Evolutionary conservation across 2,797 vertebrate genomes (phyloP).

Genomic region (Fundulus diaphanus): DNA sequence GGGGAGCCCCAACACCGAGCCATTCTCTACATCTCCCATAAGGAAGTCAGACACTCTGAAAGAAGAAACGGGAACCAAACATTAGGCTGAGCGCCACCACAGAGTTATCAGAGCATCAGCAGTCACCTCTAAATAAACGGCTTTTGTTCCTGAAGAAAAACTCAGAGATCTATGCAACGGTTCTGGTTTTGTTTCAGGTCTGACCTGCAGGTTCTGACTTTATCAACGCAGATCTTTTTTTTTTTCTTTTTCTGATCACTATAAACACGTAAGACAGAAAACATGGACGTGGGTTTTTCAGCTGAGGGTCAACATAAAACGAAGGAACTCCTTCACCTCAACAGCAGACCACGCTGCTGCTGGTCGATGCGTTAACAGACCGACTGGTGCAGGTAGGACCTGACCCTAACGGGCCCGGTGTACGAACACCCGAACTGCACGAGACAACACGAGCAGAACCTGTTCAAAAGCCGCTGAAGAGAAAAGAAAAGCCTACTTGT

Average conservation of each 20-base stretch:
- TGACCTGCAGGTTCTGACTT: background rate
- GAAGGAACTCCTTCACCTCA: too few species aligned
- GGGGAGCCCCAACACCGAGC: slow-evolving; percentile 90
- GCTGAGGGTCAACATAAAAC: too few species aligned
- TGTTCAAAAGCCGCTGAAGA: background rate
- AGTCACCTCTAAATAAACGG: background rate
- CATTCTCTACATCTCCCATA: slow-evolving; percentile 99
- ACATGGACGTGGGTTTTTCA: background rate
- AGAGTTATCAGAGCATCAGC: background rate
- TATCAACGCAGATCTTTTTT: too few species aligned
- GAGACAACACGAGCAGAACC: background rate
- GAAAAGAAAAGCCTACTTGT: background rate
- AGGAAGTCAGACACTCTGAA: slow-evolving; percentile 98
- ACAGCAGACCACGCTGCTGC: too few species aligned
- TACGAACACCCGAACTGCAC: background rate
- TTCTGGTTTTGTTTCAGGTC: background rate
- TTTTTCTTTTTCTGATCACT: too few species aligned
- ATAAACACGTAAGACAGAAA: background rate
- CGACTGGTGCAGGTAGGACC: too few species aligned
- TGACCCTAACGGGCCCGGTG: too few species aligned
- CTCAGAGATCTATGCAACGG: too few species aligned
- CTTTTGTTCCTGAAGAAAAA: background rate
- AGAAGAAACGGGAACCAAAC: slow-evolving; percentile 31
- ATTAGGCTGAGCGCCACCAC: background rate
- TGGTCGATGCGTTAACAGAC: too few species aligned